Evolutionary conservation across 2,797 vertebrate species (phyloP).

Genomic region (Helostoma temminkii): DNA sequence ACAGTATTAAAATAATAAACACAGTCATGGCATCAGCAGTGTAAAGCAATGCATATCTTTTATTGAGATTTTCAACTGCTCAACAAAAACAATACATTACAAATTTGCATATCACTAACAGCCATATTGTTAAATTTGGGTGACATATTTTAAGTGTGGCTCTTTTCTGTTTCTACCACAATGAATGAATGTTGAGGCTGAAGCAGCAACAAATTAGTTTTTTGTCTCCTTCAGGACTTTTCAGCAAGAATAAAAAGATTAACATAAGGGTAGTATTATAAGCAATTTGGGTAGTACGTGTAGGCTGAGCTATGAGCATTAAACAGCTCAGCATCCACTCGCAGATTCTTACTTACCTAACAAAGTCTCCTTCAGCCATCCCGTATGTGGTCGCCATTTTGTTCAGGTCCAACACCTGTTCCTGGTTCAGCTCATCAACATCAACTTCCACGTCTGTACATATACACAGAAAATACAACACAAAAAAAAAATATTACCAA

Average conservation of each 20-base stretch:
- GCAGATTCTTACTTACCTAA: constrained; percentile 81
- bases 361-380: constrained; percentile 96
- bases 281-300: not conserved
- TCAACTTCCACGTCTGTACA: constrained; percentile 94
- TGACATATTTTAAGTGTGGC: too few relatives aligned
- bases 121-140: too few relatives aligned
- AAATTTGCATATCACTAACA: not conserved
- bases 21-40: not conserved
- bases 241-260: not conserved
- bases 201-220: too few relatives aligned
- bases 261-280: not conserved
- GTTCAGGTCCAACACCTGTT: constrained; percentile 93
- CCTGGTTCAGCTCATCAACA: constrained; percentile 93
- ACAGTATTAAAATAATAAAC: constrained; percentile 6
- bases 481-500: not conserved
- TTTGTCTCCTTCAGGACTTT: not conserved
- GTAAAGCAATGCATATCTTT: not conserved
- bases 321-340: too few relatives aligned
- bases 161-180: too few relatives aligned
- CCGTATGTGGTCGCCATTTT: constrained; percentile 95
- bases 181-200: too few relatives aligned
- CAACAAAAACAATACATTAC: not conserved
- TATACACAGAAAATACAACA: not conserved
- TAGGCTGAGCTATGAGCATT: too few relatives aligned
- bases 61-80: too few relatives aligned